Conservation (phyloP, 2,113 vertebrate species). For the Heterochromis multidens region DNA sequence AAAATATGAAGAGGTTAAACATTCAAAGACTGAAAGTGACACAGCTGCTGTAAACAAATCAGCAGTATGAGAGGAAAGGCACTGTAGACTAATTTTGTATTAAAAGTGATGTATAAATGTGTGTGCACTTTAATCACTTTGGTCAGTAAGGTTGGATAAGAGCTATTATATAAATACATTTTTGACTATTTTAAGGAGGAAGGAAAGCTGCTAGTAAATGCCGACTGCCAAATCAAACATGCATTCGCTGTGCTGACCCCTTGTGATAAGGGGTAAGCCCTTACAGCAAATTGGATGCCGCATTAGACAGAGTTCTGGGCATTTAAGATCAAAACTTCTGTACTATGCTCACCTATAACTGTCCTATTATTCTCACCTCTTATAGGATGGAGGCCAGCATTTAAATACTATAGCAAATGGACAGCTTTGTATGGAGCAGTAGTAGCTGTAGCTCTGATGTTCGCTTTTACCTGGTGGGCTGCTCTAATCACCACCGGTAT, state of each 20-base stretch:
- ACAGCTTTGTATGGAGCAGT: constrained; percentile 70
- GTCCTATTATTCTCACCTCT: accelerated
- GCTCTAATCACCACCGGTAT: constrained; percentile 67
- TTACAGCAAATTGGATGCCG: background rate
- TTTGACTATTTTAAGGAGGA: too few species aligned
- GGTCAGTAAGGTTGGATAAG: too few species aligned
- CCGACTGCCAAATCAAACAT: too few species aligned
- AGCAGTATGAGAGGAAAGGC: too few species aligned
- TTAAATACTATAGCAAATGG: constrained; percentile 75
- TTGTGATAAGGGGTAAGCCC: background rate
- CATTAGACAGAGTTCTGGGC: accelerated
- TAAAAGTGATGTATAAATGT: too few species aligned
- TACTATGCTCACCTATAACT: background rate
- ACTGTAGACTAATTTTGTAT: too few species aligned
- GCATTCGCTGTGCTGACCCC: background rate
- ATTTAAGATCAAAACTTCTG: background rate
- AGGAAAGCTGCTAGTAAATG: too few species aligned
- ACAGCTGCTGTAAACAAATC: too few species aligned
- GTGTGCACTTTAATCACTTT: too few species aligned
- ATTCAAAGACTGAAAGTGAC: too few species aligned
- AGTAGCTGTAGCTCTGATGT: constrained; percentile 75
- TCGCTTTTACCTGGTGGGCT: constrained; percentile 78
- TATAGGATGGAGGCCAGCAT: constrained; percentile 75
- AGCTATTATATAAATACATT: too few species aligned
- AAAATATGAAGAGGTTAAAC: too few species aligned